Evolutionary conservation across 1,140 invertebrate species (phyloP).

Genomic region (Delia radicum): DNA sequence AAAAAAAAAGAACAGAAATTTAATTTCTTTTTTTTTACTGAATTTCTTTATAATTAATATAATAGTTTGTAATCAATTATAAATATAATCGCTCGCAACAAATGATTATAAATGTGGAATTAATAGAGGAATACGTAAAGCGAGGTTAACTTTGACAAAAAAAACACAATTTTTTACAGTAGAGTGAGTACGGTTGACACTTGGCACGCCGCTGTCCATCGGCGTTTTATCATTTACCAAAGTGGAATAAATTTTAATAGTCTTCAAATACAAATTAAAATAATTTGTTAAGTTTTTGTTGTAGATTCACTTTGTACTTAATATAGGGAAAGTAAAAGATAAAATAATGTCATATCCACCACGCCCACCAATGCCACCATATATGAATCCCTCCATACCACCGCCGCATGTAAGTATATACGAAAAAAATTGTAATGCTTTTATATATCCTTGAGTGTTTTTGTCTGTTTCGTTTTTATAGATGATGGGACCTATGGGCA

Average conservation of each 20-base stretch:
- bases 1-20: neutral
- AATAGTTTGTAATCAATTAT: neutral
- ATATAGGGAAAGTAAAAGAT: neutral
- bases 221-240: neutral
- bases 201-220: neutral
- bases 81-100: neutral
- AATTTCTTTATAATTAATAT: neutral
- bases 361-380: slow-evolving; percentile 62
- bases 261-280: neutral
- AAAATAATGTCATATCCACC: slow-evolving; percentile 49
- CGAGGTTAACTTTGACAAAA: neutral
- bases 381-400: slow-evolving; percentile 60
- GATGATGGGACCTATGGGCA: slow-evolving; percentile 59
- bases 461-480: slow-evolving; percentile 35
- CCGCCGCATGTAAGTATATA: slow-evolving; percentile 53
- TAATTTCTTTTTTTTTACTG: neutral
- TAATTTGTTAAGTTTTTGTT: neutral
- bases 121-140: neutral
- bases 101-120: neutral
- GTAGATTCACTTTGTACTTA: neutral
- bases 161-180: neutral
- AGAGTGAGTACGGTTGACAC: neutral
- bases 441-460: too few relatives aligned
- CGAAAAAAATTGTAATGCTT: neutral
- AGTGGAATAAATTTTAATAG: neutral